Base-by-base conservation (phyloP, 2,888 invertebrate species). In the Podabrus alpinus region DNA sequence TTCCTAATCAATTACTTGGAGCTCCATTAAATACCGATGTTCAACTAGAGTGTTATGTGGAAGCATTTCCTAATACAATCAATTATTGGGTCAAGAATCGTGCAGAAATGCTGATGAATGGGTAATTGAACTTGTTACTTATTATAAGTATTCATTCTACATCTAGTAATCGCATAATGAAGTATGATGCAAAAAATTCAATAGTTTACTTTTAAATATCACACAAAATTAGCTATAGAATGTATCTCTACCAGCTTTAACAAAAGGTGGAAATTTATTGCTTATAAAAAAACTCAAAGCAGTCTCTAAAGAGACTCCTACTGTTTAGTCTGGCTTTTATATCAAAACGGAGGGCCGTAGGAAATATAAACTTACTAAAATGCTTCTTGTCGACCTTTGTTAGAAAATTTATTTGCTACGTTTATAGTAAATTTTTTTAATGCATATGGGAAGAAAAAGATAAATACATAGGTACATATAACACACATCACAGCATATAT, bases 1-100 rank as follows among this genome's bases (percentile, higher is more conserved):
- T 95, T 82, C 94, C 95, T 81, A 96, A 95, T 87, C 96, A 97
- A 88, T 89, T 97, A 82, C 89, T 97, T 68, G 96, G 97, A 15
- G 94, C 96, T 1, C 96, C 96, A 1, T 88, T 95, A 60, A 94
- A 94, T 70, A 95, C 95, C 0, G 94, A 96, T 86, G 95, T 97
- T 59, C 93, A 94, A 81, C 88, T 97, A 61, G 94, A 95, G 85
- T 97, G 97, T 85, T 93, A 94, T 86, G 95, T 96, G 70, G 96
- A 97, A 85, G 96, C 96, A 0, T 95, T 94, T 83, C 96, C 96
- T 82, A 90, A 91, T 84, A 91, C 92, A 72, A 91, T 92, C 83
- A 92, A 94, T 88, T 95, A 94, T 86, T 95, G 95, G 95, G 91
- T 94, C 83, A 94, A 93, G 87, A 93, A 94, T 84, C 87, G 92